phyloP scores from a whole-genome alignment of 2,113 vertebrate genomes.

The Prolemur simus region DNA sequence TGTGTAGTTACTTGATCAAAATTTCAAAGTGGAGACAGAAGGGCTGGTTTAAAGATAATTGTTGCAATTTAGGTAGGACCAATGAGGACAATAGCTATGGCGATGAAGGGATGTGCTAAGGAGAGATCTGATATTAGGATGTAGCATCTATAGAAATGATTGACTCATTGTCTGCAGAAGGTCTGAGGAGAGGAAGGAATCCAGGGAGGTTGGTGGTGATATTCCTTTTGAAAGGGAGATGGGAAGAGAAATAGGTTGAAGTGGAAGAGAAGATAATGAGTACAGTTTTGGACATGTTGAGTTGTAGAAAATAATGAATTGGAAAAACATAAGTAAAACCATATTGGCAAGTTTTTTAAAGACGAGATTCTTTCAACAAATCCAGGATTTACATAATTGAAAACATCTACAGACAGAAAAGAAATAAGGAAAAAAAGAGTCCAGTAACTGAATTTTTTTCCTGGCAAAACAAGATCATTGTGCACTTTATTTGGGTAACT shows the following conservation, averaged over 20 bases:
- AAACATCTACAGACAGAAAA: neutral
- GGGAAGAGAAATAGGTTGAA: neutral
- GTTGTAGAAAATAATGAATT: neutral
- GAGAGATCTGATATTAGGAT: neutral
- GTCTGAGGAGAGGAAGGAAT: neutral
- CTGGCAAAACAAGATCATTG: neutral
- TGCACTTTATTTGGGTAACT: neutral
- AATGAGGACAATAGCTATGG: neutral
- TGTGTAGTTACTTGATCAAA: neutral
- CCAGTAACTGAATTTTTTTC: conserved; percentile 7
- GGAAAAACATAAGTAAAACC: conserved; percentile 12
- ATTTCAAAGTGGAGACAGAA: neutral
- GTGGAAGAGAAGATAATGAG: neutral
- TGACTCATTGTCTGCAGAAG: neutral
- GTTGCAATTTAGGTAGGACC: neutral
- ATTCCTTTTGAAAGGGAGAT: neutral
- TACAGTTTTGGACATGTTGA: neutral
- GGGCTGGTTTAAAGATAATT: neutral
- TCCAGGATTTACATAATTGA: neutral
- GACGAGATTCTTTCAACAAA: conserved; percentile 1
- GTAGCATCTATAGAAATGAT: neutral
- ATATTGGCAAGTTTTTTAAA: neutral
- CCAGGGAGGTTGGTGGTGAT: neutral
- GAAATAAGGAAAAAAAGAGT: neutral
- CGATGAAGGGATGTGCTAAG: neutral